Evolutionary conservation across 2,888 invertebrate species (phyloP), one percentile per base, ranked within the genome.

Genomic region (Drosophila tanythrix): DNA sequence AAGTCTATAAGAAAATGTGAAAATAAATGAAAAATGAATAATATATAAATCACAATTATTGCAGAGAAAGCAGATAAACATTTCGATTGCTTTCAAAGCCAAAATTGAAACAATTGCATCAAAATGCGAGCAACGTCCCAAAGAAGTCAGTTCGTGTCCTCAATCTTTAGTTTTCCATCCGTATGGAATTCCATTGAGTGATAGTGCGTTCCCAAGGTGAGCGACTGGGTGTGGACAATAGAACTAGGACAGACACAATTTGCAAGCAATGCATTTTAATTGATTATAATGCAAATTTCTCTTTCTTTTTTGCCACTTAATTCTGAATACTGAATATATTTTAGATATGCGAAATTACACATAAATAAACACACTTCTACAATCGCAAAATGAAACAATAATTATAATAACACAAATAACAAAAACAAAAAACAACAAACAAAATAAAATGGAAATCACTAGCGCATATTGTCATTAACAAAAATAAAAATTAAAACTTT

Each of bases 381-480:
- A 46, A 15, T 4, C 46, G 7, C 4, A 4, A 27, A 2, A 25
- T 25, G 15, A 15, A 36, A 15, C 7, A 25, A 46, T 7, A 38
- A 38, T 38, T 7, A 18, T 18, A 38, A 38, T 18, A 21, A 58
- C 29, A 33, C 46, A 29, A 46, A 33, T 51, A 29, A 48, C 27
- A 43, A 27, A 33, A 59, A 70, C 1, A 55, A 29, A 48, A 27
- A 59, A 70, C 59, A 31, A 43, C 27, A 33, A 59, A 70, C 59
- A 31, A 40, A 74, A 74, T 76, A 73, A 76, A 82, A 69, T 69
- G 62, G 52, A 82, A 61, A 76, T 70, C 60, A 56, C 46, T n/a
- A 56, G 38, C 65, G 65, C 66, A 74, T 74, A 59, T 74, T 56
- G 65, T 66, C 64, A 64, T 80, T 81, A 75, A 65, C 70, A 40